These are phyloP conservation scores for Apoderus coryli DNA, from an alignment of 2,888 invertebrate genomes.

Conservation along the genomic window DNA sequence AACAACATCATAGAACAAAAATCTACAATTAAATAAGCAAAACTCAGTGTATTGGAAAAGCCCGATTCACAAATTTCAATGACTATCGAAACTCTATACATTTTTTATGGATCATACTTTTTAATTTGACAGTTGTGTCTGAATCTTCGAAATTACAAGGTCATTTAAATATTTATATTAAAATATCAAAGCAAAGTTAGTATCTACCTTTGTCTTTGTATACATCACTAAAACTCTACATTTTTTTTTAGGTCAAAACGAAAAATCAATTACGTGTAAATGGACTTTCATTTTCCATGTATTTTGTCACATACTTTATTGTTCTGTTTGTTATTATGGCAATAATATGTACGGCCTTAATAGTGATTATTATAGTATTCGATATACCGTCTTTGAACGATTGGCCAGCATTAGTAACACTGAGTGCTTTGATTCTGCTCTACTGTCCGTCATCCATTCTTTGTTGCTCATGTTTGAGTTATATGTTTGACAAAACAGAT, in stretches of 20 bases:
- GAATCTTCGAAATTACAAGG: too few relatives aligned
- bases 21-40: too few relatives aligned
- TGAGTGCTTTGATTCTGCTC: conserved; percentile 48
- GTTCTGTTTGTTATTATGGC: conserved; percentile 56
- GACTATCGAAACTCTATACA: too few relatives aligned
- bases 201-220: too few relatives aligned
- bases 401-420: conserved; percentile 51
- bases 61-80: too few relatives aligned
- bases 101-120: too few relatives aligned
- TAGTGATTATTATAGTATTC: conserved; percentile 49
- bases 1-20: too few relatives aligned
- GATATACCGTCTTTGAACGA: conserved; percentile 56
- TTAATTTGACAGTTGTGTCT: too few relatives aligned
- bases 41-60: too few relatives aligned
- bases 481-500: conserved; percentile 69
- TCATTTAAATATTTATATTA: too few relatives aligned
- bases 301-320: conserved; percentile 60
- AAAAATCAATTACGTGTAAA: conserved; percentile 72
- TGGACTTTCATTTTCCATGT: conserved; percentile 60
- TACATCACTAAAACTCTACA: too few relatives aligned
- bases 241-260: conserved; percentile 57
- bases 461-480: conserved; percentile 62
- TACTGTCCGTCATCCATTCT: conserved; percentile 65
- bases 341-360: conserved; percentile 48
- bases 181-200: conserved; percentile 1